A percentile compares a stretch with the other conserved stretches of the same genome.
These are phyloP conservation scores for Eupelmus urozonus DNA, from an alignment of 2,888 invertebrate species.

Conservation along the genomic window DNA sequence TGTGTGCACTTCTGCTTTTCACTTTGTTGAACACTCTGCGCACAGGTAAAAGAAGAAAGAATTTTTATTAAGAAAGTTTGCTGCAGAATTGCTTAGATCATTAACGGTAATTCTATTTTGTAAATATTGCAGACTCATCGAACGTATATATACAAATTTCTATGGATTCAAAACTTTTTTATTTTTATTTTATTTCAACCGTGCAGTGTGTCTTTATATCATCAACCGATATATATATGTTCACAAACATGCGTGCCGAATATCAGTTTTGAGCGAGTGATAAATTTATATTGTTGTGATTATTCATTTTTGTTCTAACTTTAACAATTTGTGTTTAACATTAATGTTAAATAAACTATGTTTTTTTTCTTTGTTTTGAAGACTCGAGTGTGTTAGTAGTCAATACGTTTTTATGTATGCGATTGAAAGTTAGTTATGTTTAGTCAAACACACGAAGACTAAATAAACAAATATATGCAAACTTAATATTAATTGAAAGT, in stretches of 20 bases:
- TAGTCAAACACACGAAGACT: slow-evolving; percentile 7
- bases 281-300: slow-evolving; percentile 4
- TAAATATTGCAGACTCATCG: slow-evolving; percentile 31
- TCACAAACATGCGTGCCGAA: slow-evolving; percentile 22
- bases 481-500: slow-evolving; percentile 18
- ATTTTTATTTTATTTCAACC: slow-evolving; percentile 14
- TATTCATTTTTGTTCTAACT: neutral
- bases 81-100: neutral
- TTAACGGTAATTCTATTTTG: slow-evolving; percentile 22
- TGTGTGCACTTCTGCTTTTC: slow-evolving; percentile 99
- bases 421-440: neutral
- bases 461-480: slow-evolving; percentile 11
- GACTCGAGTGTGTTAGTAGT: neutral
- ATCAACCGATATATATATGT: neutral
- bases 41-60: slow-evolving; percentile 70
- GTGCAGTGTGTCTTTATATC: slow-evolving; percentile 25
- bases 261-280: slow-evolving; percentile 7
- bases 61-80: slow-evolving; percentile 26
- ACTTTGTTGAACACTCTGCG: slow-evolving; percentile 97
- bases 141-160: slow-evolving; percentile 14
- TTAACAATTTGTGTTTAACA: neutral
- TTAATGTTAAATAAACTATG: neutral
- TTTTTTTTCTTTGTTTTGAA: slow-evolving; percentile 6
- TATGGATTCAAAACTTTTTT: neutral
- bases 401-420: neutral